Evolutionary conservation across 2,797 vertebrate genomes (phyloP).

Genomic region (Sebastes aleutianus): DNA sequence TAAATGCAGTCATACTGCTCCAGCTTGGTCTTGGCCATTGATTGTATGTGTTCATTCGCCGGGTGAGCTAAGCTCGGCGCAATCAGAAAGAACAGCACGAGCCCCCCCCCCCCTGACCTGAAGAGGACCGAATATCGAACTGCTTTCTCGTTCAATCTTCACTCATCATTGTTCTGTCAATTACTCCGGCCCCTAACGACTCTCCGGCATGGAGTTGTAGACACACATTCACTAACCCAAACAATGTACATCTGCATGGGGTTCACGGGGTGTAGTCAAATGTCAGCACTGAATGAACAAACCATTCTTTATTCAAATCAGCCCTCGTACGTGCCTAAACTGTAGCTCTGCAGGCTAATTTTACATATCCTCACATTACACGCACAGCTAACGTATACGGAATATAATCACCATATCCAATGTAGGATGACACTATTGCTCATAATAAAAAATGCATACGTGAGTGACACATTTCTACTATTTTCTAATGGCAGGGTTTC

Average conservation of each 20-base stretch:
- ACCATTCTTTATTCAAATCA: constrained; percentile 37
- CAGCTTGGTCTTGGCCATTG: constrained; percentile 59
- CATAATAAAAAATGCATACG: constrained; percentile 23
- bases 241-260: constrained; percentile 49
- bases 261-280: constrained; percentile 35
- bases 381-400: not conserved
- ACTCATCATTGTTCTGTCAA: constrained; percentile 75
- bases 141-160: constrained; percentile 69
- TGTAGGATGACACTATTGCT: constrained; percentile 11
- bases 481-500: constrained; percentile 45
- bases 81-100: constrained; percentile 63
- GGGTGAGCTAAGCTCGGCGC: constrained; percentile 53
- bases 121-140: constrained; percentile 65
- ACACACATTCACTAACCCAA: constrained; percentile 53
- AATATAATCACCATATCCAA: constrained; percentile 17
- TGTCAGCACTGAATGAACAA: constrained; percentile 39
- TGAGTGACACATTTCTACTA: constrained; percentile 26
- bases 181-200: constrained; percentile 56
- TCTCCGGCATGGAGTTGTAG: constrained; percentile 31
- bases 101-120: constrained; percentile 52
- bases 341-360: constrained; percentile 5
- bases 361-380: constrained; percentile 28
- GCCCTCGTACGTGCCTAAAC: not conserved
- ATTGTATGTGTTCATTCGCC: constrained; percentile 64
- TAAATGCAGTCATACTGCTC: constrained; percentile 62